Base-by-base conservation (phyloP, 2,888 invertebrate genomes). In the Standfussiana lucernea region DNA sequence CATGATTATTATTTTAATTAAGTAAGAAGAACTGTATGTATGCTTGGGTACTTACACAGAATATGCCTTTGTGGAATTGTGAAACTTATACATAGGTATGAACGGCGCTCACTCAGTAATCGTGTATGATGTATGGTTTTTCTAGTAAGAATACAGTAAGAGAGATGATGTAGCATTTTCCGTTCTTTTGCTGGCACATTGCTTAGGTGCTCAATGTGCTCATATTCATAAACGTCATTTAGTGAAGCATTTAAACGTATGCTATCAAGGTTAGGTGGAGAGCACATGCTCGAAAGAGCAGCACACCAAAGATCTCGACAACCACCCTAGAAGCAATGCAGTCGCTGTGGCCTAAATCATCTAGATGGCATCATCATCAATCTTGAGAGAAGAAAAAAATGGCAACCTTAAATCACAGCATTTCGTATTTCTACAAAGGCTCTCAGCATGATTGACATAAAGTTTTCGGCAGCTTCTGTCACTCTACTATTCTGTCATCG, bases 1-100 rank as follows among this genome's bases (percentile, higher is more conserved):
- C 28, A 28, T 28, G 21, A 68, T 67, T 82, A 56, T 47, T 75
- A 47, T 82, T 81, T 62, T 56, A 61, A 62, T 50, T 64, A n/a
- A 64, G n/a, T 40, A n/a, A n/a, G 35, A 35, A 61, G 40, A 8
- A 15, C 64, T n/a, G 64, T n/a, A n/a, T 7, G 6, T 28, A 15
- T 21, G 32, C 10, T 32, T 59, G 8, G 18, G 18, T 59, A 59
- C 28, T 8, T 32, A 59, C 32, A 59, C 18, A 59, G 32, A 59
- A 32, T 15, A 32, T 4, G 32, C 10, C 21, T 59, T 1, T 59
- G 8, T 32, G 59, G 18, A 32, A 59, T 32, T 32, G 1, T 59
- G 59, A 10, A 15, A 56, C 53, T 53, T 53, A n/a, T 53, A 53
- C n/a, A 28, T 59, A 8, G 18, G 18, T 21, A 21, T 28, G 32